These are phyloP conservation scores for Scaeva pyrastri DNA, from an alignment of 2,888 invertebrate species.

Conservation along the genomic window DNA sequence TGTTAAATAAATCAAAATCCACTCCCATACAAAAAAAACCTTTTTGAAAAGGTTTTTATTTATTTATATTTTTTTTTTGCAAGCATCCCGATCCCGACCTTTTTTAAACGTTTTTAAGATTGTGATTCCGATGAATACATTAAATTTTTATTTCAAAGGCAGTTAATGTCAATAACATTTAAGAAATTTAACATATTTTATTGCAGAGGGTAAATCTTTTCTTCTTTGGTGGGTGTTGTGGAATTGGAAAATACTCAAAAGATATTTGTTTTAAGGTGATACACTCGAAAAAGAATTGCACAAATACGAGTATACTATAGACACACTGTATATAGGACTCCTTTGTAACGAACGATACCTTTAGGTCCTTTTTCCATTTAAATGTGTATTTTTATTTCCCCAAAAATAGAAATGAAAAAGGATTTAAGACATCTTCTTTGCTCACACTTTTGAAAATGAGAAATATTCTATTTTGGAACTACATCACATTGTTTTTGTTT, in stretches of 20 bases:
- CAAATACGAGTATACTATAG: too few relatives aligned
- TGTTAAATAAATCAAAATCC: slow-evolving; percentile 13
- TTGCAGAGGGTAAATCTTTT: not conserved
- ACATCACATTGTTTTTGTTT: too few relatives aligned
- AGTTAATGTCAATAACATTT: slow-evolving; percentile 4
- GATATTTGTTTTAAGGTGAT: not conserved
- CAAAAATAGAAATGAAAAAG: too few relatives aligned
- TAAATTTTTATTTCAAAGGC: not conserved
- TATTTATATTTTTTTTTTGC: not conserved
- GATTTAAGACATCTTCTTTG: too few relatives aligned
- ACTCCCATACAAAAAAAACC: not conserved
- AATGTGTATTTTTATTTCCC: too few relatives aligned
- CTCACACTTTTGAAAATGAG: too few relatives aligned
- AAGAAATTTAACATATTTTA: not conserved
- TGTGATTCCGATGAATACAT: not conserved
- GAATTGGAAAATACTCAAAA: not conserved
- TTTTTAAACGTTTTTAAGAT: slow-evolving; percentile 11
- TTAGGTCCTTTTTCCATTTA: too few relatives aligned
- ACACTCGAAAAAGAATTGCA: too few relatives aligned
- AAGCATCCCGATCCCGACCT: not conserved
- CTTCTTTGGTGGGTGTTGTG: not conserved
- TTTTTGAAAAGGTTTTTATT: not conserved
- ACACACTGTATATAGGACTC: too few relatives aligned
- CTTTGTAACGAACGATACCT: too few relatives aligned
- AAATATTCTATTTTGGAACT: too few relatives aligned